Conservation (phyloP, 2,797 vertebrate species). For the Aeoliscus strigatus region DNA sequence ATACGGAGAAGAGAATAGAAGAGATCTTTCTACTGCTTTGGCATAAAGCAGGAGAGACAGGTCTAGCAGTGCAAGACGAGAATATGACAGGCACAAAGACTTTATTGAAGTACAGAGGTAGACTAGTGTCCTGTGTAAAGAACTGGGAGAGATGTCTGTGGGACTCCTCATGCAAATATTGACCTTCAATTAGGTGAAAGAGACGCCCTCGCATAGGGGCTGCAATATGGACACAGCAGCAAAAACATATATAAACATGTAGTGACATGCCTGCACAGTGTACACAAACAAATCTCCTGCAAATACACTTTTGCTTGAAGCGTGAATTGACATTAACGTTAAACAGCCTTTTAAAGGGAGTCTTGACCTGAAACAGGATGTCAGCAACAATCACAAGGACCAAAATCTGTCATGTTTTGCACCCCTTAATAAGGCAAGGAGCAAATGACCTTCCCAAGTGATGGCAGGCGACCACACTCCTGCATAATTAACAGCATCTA, state of each 20-base stretch:
- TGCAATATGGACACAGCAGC: constrained; percentile 58
- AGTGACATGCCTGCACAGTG: constrained; percentile 20
- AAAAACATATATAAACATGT: constrained; percentile 48
- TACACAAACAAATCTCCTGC: constrained; percentile 29
- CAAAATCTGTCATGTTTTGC: constrained; percentile 20
- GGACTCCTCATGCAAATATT: constrained; percentile 70
- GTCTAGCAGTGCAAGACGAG: constrained; percentile 16
- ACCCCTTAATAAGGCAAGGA: constrained; percentile 30
- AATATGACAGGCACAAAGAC: constrained; percentile 47
- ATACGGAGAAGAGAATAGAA: constrained; percentile 8
- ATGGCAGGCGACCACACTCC: constrained; percentile 52
- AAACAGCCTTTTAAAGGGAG: constrained; percentile 19
- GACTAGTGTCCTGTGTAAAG: constrained; percentile 50
- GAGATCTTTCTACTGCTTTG: constrained; percentile 13
- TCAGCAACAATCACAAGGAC: not conserved
- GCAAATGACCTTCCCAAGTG: constrained; percentile 56
- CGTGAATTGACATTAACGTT: constrained; percentile 21
- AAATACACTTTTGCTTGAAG: constrained; percentile 21
- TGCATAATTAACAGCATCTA: constrained; percentile 72
- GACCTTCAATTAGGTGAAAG: constrained; percentile 68
- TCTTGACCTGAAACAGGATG: constrained; percentile 25
- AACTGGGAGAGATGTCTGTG: constrained; percentile 48
- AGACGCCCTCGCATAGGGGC: constrained; percentile 52
- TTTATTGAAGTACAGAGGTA: constrained; percentile 51
- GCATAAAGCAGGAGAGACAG: constrained; percentile 5